Evolutionary conservation across 2,888 invertebrate genomes (phyloP).

Genomic region (Oxyscelio sp.): DNA sequence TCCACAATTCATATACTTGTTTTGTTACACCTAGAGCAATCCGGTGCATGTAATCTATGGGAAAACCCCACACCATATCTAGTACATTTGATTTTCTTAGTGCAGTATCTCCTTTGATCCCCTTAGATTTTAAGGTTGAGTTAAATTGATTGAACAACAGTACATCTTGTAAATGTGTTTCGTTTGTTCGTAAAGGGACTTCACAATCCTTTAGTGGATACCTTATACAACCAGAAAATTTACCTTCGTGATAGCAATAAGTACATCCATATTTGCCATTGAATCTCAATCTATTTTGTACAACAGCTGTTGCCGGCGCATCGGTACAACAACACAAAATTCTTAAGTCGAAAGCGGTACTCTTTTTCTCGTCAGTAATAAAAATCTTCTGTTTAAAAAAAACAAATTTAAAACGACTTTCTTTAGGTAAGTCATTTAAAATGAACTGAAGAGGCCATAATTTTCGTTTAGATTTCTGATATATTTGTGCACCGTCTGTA

Average conservation of each 20-base stretch:
- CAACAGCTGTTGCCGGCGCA: constrained; percentile 15
- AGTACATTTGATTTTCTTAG: constrained; percentile 10
- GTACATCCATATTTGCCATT: constrained; percentile 31
- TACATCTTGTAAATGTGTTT: too few species aligned
- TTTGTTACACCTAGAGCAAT: constrained; percentile 2
- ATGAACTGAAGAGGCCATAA: constrained; percentile 35
- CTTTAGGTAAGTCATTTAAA: constrained; percentile 3
- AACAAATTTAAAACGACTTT: not conserved
- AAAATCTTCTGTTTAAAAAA: constrained; percentile 4
- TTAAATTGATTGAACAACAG: too few species aligned
- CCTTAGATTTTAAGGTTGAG: too few species aligned
- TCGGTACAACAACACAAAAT: constrained; percentile 3
- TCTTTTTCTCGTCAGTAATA: not conserved
- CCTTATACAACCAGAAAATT: constrained; percentile 1
- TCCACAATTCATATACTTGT: too few species aligned
- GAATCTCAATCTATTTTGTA: constrained; percentile 4
- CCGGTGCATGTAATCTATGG: constrained; percentile 40
- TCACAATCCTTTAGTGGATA: constrained; percentile 30
- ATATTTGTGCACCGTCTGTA: constrained; percentile 10
- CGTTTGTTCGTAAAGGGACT: constrained; percentile 33
- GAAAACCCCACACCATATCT: constrained; percentile 28
- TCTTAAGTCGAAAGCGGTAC: not conserved
- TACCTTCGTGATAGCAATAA: constrained; percentile 44
- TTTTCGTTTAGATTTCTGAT: constrained; percentile 27
- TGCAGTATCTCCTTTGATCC: not conserved